Evolutionary conservation across 1,140 invertebrate species (phyloP), one percentile per base, ranked within the genome.

Genomic region (Drosophila eugracilis): DNA sequence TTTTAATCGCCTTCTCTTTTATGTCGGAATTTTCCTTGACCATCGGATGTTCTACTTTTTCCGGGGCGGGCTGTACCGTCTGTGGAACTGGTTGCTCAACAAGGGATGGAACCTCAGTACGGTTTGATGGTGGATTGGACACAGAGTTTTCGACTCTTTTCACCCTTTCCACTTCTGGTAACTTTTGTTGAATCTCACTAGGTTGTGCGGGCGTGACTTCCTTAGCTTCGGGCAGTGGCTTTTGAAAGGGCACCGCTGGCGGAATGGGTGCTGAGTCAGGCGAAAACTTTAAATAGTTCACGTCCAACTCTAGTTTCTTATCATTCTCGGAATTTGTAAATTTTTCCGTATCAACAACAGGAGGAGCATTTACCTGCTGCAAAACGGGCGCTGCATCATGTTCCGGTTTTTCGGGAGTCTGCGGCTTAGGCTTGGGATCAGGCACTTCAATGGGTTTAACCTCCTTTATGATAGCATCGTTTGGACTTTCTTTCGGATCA

Each of bases 1-100:
- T 85, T 15, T 80, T 85, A 2, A 48, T 39, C 0, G 47, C 24
- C 66, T 85, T 85, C 2, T 71, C 66, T 14, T 85, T 85, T 1
- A 48, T 28, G 10, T 85, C 80, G 3, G 15, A 10, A 21, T 7
- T 24, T 19, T 34, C 69, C 22, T 55, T 65, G 10, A 6, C 4
- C 30, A 32, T 21, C 1, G 32, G 30, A 7, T 15, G 36, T 28
- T 58, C 34, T 7, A 5, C 10, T 9, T 71, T 62, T 3, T 62
- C 69, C 12, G 49, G 21, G 4, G 48, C 0, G 3, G 21, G 30
- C 12, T 42, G 53, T 1, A 21, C 10, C 12, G 22, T 24, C 30
- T 44, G 53, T 5, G 12, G 22, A 15, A 37, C 41, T 2, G 41
- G 63, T 1, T 14, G 30, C 10, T 49, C 53, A 19, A 28, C 10